Evolutionary conservation across 1,140 invertebrate genomes (phyloP).

Genomic region (Atopsyche davidsoni): DNA sequence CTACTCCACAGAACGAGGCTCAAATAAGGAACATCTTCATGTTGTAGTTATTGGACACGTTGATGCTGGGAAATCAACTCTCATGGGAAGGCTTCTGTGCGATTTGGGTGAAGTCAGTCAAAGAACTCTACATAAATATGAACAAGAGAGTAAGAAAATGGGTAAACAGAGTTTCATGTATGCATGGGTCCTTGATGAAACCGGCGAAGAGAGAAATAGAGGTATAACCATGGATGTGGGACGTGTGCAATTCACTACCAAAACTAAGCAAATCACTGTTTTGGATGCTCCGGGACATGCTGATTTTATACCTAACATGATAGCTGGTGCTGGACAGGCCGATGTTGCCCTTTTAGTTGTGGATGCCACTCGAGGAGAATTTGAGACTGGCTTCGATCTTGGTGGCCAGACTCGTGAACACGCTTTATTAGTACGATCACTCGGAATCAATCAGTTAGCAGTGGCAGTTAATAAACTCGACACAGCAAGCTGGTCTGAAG

Average conservation of each 20-base stretch:
- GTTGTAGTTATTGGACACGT: slow-evolving; percentile 98
- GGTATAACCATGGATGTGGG: slow-evolving; percentile 97
- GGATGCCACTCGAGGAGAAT: slow-evolving; percentile 93
- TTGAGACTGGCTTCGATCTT: slow-evolving; percentile 96
- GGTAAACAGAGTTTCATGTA: slow-evolving; percentile 98
- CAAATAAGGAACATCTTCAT: slow-evolving; percentile 81
- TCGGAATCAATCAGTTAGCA: slow-evolving; percentile 83
- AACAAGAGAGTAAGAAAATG: slow-evolving; percentile 94
- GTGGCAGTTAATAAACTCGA: slow-evolving; percentile 85
- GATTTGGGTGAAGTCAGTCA: slow-evolving; percentile 85
- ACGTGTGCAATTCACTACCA: slow-evolving; percentile 88
- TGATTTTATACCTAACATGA: slow-evolving; percentile 99
- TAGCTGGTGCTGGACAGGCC: slow-evolving; percentile 93
- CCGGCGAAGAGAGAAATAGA: slow-evolving; percentile 86
- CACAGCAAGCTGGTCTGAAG: slow-evolving; percentile 70
- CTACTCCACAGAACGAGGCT: slow-evolving; percentile 69
- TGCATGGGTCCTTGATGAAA: slow-evolving; percentile 99
- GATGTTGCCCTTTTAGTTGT: slow-evolving; percentile 95
- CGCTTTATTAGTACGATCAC: slow-evolving; percentile 80
- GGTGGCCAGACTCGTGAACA: slow-evolving; percentile 98
- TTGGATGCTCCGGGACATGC: slow-evolving; percentile 97
- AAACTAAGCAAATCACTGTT: slow-evolving; percentile 75
- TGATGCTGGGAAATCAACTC: slow-evolving; percentile 97
- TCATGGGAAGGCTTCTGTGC: slow-evolving; percentile 93
- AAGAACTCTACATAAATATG: slow-evolving; percentile 93